Base-by-base conservation (phyloP, 2,888 invertebrate genomes). In the Spisula subtruncata region DNA sequence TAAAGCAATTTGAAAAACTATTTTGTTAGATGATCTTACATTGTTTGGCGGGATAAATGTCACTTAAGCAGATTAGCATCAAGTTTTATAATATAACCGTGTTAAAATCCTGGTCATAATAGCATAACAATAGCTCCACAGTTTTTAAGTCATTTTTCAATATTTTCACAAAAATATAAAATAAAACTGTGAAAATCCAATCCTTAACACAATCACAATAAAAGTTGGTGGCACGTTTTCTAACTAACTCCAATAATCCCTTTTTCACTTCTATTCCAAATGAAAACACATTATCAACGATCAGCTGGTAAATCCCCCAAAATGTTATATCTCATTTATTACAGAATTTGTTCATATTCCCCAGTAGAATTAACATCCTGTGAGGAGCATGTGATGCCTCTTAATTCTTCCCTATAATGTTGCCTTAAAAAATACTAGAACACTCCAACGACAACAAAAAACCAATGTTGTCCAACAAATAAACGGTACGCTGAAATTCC, bases 121-220 rank as follows among this genome's bases (percentile, higher is more conserved):
- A 81, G n/a, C n/a, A 14, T 2, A 81, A 81, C 81, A 81, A 51
- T 20, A 41, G 18, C 81, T 48, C 25, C 35, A 10, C 14, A 48
- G 18, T 46, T 81, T 25, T 81, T 81, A 46, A 81, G 46, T 81
- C 25, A 46, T 4, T 81, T 25, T 41, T 81, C 51, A 81, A 81
- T 51, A 81, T 81, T 81, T 81, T 81, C 81, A 48, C 48, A n/a
- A 81, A 86, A 81, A 81, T 60, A 48, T 71, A 46, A 41, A 20
- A 16, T 80, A 83, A 88, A 88, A 79, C 87, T 83, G 87, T 29
- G 79, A 88, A 88, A 80, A 88, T 88, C 87, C 87, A 83, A 88
- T 88, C 87, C 32, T 80, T 32, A 35, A 80, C n/a, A n/a, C 54
- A 80, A 85, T 41, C 79, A 51, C 54, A 85, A 79, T 80, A 80